Base-by-base conservation (phyloP, 2,797 vertebrate species). In the Pseudochirops cupreus region DNA sequence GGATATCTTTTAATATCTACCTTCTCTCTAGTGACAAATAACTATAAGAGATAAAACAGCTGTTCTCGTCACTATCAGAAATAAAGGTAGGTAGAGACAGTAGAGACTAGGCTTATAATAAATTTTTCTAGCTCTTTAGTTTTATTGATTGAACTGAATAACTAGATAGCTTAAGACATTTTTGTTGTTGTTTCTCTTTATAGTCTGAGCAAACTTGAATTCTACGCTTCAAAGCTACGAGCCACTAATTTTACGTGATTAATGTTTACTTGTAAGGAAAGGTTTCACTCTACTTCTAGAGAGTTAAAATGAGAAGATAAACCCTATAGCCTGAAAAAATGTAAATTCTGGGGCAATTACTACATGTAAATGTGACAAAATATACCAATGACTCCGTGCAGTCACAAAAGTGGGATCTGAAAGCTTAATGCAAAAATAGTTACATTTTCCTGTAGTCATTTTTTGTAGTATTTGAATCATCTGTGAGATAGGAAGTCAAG, bases 201-300 rank as follows among this genome's bases (percentile, higher is more conserved):
- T 10, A 0, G 21, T 93, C 94, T 18, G 92, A 95, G 5, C 91
- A 11, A 96, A 74, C 18, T 39, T 0, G 10, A 95, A 52, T 13
- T 54, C 92, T 52, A 5, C 10, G 26, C 26, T 56, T 94, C 91
- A 97, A 97, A 97, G 14, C 90, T 52, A 96, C 4, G 94, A 95
- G 92, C 21, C 58, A n/a, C 0, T 56, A 2, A 0, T 93, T n/a
- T 97, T 58, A 53, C 11, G 67, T 46, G 94, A 52, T 90, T 82
- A 62, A 26, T 33, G 90, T 89, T 67, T 54, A 92, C 0, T 12
- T 74, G 56, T 92, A 90, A 94, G 52, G 0, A 24, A n/a, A 53
- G 28, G 39, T 46, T n/a, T 31, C 52, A 31, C 6, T 11, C 56
- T 29, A 10, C 50, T 87, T 96, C 56, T 0, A 28, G 67, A 56